Base-by-base conservation (phyloP, 1,140 invertebrate species). In the Drosophila novamexicana region DNA sequence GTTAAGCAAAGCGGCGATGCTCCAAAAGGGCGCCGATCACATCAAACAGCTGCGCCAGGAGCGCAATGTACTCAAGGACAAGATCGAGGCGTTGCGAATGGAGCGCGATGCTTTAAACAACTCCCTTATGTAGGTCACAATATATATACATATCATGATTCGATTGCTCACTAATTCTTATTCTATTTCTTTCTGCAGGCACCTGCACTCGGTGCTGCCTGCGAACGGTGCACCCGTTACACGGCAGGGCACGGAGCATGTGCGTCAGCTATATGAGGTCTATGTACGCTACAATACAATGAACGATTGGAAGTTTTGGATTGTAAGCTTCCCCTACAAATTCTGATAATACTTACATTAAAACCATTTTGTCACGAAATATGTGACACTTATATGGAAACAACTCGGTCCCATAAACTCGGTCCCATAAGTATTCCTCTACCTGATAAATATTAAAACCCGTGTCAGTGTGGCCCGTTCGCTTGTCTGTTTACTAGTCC, bases 281-380 rank as follows among this genome's bases (percentile, higher is more conserved):
- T 98, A 99, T 93, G 97, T 99, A 10, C 94, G 95, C 77, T 95
- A 94, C 62, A 93, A 97, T 58, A 99, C 98, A 14, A 94, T 96
- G 84, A 95, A 96, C 90, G 98, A 99, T 93, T 99, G 98, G 98
- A 99, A 98, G 94, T 99, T 98, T 94, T 99, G 97, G 97, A 98
- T 99, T 94, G 98, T 98, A 88, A 91, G 91, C 81, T 22, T 0
- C 10, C 3, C 0, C 22, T 29, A 40, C 7, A n/a, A 3, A 29
- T 12, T 59, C 36, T 29, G 1, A 18, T 37, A 5, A 22, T 3
- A 22, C 22, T 2, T 3, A 22, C 2, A 22, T 0, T 22, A 22
- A 22, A 0, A 22, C 2, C 2, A 22, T 22, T 22, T 22, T 22
- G 18, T 22, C 22, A 22, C 22, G 22, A 22, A 2, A 22, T 3